A percentile compares a stretch with the other conserved stretches of the same genome.
These are phyloP conservation scores for Ornithoptera alexandrae DNA, from an alignment of 2,888 invertebrate species.

Conservation along the genomic window DNA sequence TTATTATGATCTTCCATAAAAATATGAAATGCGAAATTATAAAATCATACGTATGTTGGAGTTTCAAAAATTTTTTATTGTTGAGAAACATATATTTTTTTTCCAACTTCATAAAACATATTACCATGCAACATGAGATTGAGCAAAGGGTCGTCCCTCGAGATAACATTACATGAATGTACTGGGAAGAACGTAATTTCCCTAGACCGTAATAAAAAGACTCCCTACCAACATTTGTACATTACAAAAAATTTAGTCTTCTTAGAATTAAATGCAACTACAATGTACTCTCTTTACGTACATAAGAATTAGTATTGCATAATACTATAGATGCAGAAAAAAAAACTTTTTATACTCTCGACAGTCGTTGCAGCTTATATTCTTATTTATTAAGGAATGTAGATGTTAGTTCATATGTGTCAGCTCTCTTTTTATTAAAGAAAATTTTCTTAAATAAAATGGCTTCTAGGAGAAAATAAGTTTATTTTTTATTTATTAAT, in stretches of 20 bases:
- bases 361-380: too few relatives aligned
- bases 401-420: too few relatives aligned
- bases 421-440: too few relatives aligned
- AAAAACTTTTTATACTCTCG: too few relatives aligned
- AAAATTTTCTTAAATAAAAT: too few relatives aligned
- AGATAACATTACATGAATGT: constrained; percentile 46
- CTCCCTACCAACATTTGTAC: constrained; percentile 45
- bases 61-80: neutral
- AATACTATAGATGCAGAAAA: neutral
- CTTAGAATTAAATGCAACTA: neutral
- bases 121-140: constrained; percentile 3
- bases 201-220: constrained; percentile 54
- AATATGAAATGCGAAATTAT: too few relatives aligned
- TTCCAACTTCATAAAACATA: neutral
- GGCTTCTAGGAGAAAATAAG: too few relatives aligned
- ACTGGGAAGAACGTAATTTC: constrained; percentile 51
- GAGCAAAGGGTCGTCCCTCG: constrained; percentile 5
- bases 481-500: too few relatives aligned
- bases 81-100: neutral
- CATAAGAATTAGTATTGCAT: neutral
- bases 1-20: too few relatives aligned
- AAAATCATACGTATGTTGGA: neutral
- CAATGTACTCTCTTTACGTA: neutral
- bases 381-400: too few relatives aligned
- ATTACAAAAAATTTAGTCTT: neutral